Percentiles rank a stretch among this genome's conserved stretches.
Evolutionary conservation across 2,797 vertebrate species (phyloP).

Genomic region (Cryptoblepharus egeriae): DNA sequence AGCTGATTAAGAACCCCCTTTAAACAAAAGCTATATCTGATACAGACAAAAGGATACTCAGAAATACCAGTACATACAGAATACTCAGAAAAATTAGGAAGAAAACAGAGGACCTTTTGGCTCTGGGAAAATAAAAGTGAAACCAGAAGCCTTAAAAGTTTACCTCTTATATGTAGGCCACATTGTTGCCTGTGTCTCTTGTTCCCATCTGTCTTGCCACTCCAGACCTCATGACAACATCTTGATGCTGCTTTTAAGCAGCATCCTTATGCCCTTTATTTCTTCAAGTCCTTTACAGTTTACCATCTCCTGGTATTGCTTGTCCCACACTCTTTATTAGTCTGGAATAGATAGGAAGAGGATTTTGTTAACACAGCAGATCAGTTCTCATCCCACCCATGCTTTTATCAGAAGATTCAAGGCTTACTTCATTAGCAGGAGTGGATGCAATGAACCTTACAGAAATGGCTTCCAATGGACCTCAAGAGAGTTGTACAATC

Average conservation of each 20-base stretch:
- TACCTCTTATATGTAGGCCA: neutral
- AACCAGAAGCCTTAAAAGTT: neutral
- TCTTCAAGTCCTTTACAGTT: neutral
- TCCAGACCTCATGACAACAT: accelerated
- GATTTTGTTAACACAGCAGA: constrained; percentile 3
- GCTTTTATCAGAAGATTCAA: neutral
- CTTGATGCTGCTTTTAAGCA: neutral
- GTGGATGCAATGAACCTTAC: no score
- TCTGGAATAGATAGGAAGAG: neutral
- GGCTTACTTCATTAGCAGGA: constrained; percentile 6
- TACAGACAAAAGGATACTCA: no score
- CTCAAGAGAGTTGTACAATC: no score
- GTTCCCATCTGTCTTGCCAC: no score
- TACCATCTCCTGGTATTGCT: neutral
- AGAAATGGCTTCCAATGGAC: no score
- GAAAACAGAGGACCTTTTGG: neutral
- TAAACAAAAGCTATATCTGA: no score
- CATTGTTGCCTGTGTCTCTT: no score
- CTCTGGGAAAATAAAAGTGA: neutral
- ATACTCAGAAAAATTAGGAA: neutral
- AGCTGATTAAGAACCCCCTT: no score
- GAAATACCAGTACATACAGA: no score
- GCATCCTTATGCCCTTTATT: no score
- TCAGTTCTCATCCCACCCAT: accelerated
- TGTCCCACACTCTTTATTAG: neutral